These are phyloP conservation scores for Lithobates sylvaticus DNA, from an alignment of 2,797 vertebrate species.

Conservation along the genomic window DNA sequence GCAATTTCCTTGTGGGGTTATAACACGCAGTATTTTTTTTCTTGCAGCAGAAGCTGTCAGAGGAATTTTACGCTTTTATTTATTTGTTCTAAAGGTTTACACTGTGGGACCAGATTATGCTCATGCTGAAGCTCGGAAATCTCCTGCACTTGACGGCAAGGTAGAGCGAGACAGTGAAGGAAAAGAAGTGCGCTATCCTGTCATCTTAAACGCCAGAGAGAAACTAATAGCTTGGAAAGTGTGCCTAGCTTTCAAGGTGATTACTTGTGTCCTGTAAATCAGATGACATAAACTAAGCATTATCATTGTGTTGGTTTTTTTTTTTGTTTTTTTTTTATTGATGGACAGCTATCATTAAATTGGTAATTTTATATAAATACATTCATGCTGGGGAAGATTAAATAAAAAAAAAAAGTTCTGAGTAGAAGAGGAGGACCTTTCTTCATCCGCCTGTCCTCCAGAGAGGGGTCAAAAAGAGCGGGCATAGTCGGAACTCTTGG, in stretches of 20 bases:
- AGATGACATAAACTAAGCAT: not conserved
- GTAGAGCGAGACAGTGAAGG: slow-evolving; percentile 90
- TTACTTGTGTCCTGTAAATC: slow-evolving; percentile 30
- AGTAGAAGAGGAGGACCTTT: too few species aligned
- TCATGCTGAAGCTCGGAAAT: slow-evolving; percentile 89
- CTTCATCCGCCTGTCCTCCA: too few species aligned
- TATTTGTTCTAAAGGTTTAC: slow-evolving; percentile 79
- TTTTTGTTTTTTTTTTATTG: not conserved
- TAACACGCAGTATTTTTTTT: not conserved
- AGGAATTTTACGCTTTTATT: slow-evolving; percentile 1
- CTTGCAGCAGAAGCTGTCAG: not conserved
- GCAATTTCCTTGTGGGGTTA: not conserved
- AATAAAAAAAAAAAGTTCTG: too few species aligned
- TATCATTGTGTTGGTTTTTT: not conserved
- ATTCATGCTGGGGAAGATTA: too few species aligned
- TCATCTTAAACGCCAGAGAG: slow-evolving; percentile 89
- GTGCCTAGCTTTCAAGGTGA: slow-evolving; percentile 91
- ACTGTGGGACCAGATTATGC: slow-evolving; percentile 91
- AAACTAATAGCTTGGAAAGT: slow-evolving; percentile 93
- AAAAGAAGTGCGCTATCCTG: slow-evolving; percentile 90
- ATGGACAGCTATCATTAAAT: too few species aligned
- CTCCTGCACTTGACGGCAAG: slow-evolving; percentile 88
- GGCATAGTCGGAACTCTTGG: too few species aligned
- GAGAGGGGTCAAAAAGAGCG: too few species aligned
- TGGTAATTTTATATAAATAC: too few species aligned